Base-by-base conservation (phyloP, 2,888 invertebrate genomes). In the Drosophila cracens region DNA sequence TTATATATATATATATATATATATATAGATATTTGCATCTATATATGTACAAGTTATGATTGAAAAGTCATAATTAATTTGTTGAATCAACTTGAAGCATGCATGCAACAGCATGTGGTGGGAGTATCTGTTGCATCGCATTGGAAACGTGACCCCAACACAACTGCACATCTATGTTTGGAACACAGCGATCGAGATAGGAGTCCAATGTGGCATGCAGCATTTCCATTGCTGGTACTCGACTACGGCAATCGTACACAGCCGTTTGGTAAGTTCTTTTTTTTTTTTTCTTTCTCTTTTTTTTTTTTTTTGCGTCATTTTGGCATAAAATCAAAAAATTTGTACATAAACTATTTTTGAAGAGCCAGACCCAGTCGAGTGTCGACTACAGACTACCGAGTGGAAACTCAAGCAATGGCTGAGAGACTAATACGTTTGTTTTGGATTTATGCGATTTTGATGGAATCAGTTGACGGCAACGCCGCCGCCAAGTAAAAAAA, bases 321-420 rank as follows among this genome's bases (percentile, higher is more conserved):
- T 86, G 86, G 88, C 90, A 89, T 89, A 72, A 89, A 79, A 87
- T 87, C 90, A 86, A 89, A 89, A 89, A 89, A 86, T 89, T 65
- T 74, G 60, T 82, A 76, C 81, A 89, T 86, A 87, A 89, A 86
- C 88, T 87, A 86, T 85, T 85, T 89, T 87, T 83, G 89, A 81
- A 76, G 74, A 75, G 74, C 34, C 59, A 57, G 61, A 66, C 62
- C 63, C 56, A 34, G 56, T 21, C 65, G 16, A 34, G 53, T 53
- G 52, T 21, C 13, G 25, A 16, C 33, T 11, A 16, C 34, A 10
- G 54, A 7, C 27, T n/a, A 16, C 16, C 59, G 8, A 5, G 59
- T 2, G 33, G 62, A 63, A 71, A 54, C 25, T 36, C 36, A 33
- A 11, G 61, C 74, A 58, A 65, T 56, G 77, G 67, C 81, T 74